These are phyloP conservation scores for Tuberolachnus salignus DNA, from an alignment of 2,888 invertebrate species.

Conservation along the genomic window DNA sequence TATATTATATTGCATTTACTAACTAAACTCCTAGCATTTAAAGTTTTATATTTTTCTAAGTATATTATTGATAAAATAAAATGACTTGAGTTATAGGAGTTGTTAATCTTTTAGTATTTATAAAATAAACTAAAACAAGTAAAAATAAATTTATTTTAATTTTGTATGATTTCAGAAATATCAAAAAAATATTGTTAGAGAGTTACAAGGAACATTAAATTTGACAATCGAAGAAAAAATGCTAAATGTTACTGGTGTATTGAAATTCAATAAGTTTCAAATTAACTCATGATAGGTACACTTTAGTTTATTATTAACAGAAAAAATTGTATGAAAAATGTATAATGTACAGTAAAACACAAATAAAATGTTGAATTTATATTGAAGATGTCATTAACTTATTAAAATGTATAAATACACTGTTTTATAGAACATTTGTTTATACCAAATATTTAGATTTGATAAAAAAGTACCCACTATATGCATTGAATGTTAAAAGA, in stretches of 20 bases:
- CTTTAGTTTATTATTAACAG: no score
- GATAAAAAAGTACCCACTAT: no score
- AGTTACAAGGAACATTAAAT: constrained; percentile 23
- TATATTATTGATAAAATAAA: not conserved
- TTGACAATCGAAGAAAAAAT: constrained; percentile 19
- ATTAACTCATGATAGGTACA: not conserved
- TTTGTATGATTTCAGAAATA: constrained; percentile 50
- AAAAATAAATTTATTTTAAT: not conserved
- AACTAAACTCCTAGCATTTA: no score
- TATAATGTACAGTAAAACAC: no score
- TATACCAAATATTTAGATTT: no score
- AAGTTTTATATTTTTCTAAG: not conserved
- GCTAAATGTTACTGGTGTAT: constrained; percentile 6
- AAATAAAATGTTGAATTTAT: no score
- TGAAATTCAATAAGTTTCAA: constrained; percentile 24
- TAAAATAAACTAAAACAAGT: not conserved
- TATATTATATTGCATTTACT: no score
- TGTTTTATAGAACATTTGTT: no score
- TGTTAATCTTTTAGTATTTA: not conserved
- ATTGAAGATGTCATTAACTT: no score
- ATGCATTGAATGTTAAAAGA: no score
- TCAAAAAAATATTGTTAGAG: constrained; percentile 37
- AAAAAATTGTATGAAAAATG: no score
- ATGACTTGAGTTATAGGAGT: not conserved
- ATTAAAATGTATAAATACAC: no score